Evolutionary conservation across 2,888 invertebrate genomes (phyloP).

Genomic region (Epinotia nisella): DNA sequence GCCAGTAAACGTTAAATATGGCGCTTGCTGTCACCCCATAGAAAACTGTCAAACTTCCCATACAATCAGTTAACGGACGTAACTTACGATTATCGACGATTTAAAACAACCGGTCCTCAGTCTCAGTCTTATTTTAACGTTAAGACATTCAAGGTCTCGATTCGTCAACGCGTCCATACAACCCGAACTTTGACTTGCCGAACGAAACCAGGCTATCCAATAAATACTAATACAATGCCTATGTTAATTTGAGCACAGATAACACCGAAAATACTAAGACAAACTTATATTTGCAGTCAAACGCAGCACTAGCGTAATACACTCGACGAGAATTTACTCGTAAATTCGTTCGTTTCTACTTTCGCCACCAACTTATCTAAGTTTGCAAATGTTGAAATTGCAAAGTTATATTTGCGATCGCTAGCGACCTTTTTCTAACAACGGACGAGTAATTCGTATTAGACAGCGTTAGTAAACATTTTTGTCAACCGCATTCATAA

Average conservation of each 20-base stretch:
- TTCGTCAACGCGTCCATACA: neutral
- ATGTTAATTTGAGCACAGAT: conserved; percentile 2
- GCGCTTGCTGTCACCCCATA: too few species aligned
- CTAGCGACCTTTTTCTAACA: neutral
- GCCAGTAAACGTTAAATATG: too few species aligned
- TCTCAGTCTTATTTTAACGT: neutral
- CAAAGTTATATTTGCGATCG: neutral
- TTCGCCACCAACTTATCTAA: neutral
- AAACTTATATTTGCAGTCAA: conserved; percentile 13
- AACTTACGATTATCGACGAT: too few species aligned
- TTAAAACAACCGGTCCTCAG: too few species aligned
- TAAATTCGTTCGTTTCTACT: neutral
- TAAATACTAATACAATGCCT: conserved; percentile 22
- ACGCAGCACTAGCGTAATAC: neutral
- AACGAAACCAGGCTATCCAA: conserved; percentile 27
- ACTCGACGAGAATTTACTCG: neutral
- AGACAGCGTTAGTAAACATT: neutral
- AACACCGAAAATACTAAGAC: conserved; percentile 26
- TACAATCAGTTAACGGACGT: too few species aligned
- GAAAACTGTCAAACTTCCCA: too few species aligned
- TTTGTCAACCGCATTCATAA: neutral
- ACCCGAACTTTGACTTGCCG: conserved; percentile 13
- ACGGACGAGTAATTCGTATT: neutral
- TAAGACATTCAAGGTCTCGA: conserved; percentile 4
- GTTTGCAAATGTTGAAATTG: neutral